Conservation (phyloP, 2,888 invertebrate species). For the Exephanes ischioxanthus region DNA sequence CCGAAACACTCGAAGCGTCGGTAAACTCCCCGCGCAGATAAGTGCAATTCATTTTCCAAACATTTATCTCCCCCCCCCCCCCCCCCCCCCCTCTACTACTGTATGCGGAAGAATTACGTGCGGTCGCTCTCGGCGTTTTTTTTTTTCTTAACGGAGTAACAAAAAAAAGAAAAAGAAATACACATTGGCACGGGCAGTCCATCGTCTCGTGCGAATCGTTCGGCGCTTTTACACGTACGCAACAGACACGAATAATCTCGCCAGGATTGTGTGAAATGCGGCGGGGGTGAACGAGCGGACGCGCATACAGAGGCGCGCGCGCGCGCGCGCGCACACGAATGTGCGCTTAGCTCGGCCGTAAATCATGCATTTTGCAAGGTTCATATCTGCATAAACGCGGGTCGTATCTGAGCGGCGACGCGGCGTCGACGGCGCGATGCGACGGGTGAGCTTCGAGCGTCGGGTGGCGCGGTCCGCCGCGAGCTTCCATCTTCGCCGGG, state of each 20-base stretch:
- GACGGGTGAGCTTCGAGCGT: constrained; percentile 50
- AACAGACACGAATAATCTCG: constrained; percentile 42
- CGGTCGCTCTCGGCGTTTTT: not conserved
- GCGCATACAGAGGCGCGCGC: not conserved
- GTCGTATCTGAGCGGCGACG: constrained; percentile 58
- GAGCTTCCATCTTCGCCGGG: constrained; percentile 42
- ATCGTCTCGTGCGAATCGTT: constrained; percentile 34
- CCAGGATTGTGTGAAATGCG: constrained; percentile 21
- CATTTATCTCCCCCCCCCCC: not conserved
- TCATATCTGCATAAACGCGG: constrained; percentile 63
- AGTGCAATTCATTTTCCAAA: constrained; percentile 7
- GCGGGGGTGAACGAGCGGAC: constrained; percentile 1
- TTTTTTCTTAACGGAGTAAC: not conserved
- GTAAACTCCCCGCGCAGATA: not conserved
- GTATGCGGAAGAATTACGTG: constrained; percentile 8
- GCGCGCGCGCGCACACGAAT: constrained; percentile 14
- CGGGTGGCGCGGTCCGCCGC: constrained; percentile 43
- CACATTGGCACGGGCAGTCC: not conserved
- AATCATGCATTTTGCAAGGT: constrained; percentile 67
- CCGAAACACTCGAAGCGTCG: not conserved
- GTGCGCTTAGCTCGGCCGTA: constrained; percentile 34
- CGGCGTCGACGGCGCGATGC: constrained; percentile 47
- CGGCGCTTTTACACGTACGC: constrained; percentile 6
- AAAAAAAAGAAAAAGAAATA: not conserved
- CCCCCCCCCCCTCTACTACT: not conserved